Conservation (phyloP, 2,113 vertebrate genomes). For the Rhabdornis inornatus region DNA sequence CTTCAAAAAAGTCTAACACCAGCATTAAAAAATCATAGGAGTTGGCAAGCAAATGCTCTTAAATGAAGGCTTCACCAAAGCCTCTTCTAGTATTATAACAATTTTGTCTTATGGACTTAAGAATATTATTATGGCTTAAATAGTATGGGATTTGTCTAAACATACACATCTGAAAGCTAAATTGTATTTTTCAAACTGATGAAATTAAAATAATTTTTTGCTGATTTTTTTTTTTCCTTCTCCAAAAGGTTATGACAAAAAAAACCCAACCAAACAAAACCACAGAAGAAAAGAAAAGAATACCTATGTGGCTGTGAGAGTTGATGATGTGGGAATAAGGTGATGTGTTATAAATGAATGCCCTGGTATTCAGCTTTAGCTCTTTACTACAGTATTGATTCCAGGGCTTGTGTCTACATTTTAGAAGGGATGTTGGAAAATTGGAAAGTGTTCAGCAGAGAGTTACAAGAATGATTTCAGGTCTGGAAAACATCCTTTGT, state of each 20-base stretch:
- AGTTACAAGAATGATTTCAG: conserved; percentile 59
- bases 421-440: conserved; percentile 49
- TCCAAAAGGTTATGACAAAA: background rate
- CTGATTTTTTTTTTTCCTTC: background rate
- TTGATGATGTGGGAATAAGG: background rate
- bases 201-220: background rate
- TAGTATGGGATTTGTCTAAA: background rate
- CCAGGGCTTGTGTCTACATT: background rate
- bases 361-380: background rate
- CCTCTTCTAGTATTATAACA: background rate
- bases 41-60: background rate
- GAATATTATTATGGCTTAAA: background rate
- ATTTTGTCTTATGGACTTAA: background rate
- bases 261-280: no score
- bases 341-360: background rate
- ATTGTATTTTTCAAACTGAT: background rate
- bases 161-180: background rate
- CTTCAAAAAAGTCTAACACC: background rate
- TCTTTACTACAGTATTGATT: background rate
- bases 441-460: conserved; percentile 50
- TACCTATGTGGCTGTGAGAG: background rate
- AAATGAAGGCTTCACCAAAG: background rate
- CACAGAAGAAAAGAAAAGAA: background rate
- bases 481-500: conserved; percentile 66
- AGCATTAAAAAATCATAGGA: background rate